Evolutionary conservation across 2,888 invertebrate species (phyloP).

Genomic region (Cheilosia soror): DNA sequence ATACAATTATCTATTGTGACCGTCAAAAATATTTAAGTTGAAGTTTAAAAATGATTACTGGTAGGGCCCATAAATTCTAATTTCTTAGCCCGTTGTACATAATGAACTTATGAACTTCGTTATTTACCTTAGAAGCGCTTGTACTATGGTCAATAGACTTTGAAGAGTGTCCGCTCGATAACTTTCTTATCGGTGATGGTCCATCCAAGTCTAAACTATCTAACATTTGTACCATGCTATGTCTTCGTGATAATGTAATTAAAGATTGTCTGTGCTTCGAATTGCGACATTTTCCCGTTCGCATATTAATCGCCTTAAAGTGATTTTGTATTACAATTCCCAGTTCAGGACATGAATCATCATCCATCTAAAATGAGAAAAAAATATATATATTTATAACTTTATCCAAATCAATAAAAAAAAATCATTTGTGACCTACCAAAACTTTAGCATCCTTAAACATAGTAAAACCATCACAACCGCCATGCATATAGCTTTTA

Average conservation of each 20-base stretch:
- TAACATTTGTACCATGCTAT: constrained; percentile 91
- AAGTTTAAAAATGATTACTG: too few species aligned
- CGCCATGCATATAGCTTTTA: constrained; percentile 91
- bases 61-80: too few species aligned
- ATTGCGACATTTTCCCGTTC: constrained; percentile 88
- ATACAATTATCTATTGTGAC: too few species aligned
- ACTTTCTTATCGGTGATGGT: constrained; percentile 87
- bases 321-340: constrained; percentile 95
- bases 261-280: constrained; percentile 94
- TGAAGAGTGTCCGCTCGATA: constrained; percentile 81
- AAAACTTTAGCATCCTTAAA: constrained; percentile 89
- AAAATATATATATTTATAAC: constrained; percentile 13
- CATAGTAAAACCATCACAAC: constrained; percentile 94
- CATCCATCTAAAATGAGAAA: constrained; percentile 87
- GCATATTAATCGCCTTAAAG: constrained; percentile 93
- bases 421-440: constrained; percentile 84
- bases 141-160: constrained; percentile 82
- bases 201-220: constrained; percentile 89
- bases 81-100: too few species aligned
- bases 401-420: not conserved
- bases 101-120: too few species aligned
- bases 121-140: constrained; percentile 81
- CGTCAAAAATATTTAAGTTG: too few species aligned
- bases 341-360: constrained; percentile 93
- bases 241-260: constrained; percentile 91